Conservation (phyloP, 2,113 vertebrate species). For the Gallinago media region DNA sequence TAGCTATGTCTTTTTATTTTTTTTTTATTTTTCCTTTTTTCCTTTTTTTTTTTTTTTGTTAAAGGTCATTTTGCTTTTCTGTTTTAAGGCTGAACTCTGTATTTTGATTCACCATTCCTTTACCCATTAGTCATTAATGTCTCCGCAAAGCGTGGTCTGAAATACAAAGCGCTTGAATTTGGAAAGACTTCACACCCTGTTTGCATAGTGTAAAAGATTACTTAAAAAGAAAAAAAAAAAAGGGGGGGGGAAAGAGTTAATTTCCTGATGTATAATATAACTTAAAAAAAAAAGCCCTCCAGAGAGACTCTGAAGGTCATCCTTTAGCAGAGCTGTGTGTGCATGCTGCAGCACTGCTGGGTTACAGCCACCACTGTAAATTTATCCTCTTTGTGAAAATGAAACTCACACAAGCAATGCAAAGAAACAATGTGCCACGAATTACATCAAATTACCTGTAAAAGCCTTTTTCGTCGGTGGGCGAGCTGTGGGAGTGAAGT, state of each 20-base stretch:
- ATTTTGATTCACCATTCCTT: neutral
- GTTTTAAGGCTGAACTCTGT: neutral
- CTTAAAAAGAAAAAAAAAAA: neutral
- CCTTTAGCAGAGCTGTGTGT: neutral
- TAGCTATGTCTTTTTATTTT: neutral
- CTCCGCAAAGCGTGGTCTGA: neutral
- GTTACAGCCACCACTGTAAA: neutral
- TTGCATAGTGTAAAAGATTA: neutral
- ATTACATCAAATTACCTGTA: conserved; percentile 72
- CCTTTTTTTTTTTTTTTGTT: neutral
- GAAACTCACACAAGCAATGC: neutral
- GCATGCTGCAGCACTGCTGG: neutral
- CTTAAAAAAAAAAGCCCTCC: neutral
- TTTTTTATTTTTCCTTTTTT: neutral
- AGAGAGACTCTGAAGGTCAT: neutral
- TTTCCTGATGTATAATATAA: conserved; percentile 26
- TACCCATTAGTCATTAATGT: neutral
- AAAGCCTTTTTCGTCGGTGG: conserved; percentile 55
- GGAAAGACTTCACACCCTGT: conserved; percentile 7
- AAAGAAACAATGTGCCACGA: conserved; percentile 31
- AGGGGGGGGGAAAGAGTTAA: neutral
- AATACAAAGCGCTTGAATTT: neutral
- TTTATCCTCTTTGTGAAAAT: conserved; percentile 5
- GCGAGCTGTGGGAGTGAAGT: conserved; percentile 54
- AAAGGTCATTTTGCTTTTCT: neutral